Percentiles rank a stretch among this genome's conserved stretches.
phyloP scores from a whole-genome alignment of 2,113 vertebrate species.

The Platysternon megacephalum region DNA sequence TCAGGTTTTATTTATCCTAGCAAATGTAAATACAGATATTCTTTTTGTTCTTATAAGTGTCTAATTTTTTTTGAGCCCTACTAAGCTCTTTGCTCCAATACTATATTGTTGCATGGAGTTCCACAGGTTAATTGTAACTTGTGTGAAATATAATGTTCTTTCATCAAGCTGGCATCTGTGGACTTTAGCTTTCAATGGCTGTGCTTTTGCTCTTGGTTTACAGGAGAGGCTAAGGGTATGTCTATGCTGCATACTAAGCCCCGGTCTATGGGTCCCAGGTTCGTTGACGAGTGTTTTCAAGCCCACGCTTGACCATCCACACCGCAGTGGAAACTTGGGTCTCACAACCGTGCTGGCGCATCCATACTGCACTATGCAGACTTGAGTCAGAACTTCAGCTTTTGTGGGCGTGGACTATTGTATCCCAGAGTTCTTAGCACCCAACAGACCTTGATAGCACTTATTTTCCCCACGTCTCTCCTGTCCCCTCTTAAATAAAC shows the following conservation, averaged over 20 bases:
- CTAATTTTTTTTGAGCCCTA: background rate
- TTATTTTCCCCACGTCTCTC: background rate
- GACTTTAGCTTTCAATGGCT: background rate
- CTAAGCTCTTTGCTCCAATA: background rate
- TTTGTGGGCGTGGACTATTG: no score
- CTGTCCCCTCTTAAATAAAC: background rate
- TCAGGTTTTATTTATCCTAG: background rate
- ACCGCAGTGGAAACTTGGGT: no score
- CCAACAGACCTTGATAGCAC: background rate
- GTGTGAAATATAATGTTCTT: background rate
- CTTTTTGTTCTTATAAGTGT: background rate
- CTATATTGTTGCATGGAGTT: background rate
- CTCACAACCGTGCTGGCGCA: no score
- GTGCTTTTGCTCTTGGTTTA: fast-evolving
- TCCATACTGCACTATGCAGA: no score
- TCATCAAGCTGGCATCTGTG: background rate
- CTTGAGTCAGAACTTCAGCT: no score
- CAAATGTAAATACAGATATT: background rate
- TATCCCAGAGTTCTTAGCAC: background rate
- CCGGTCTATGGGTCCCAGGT: no score
- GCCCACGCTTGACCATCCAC: no score
- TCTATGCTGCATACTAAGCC: no score
- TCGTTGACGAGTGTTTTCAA: no score
- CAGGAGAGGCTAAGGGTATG: no score
- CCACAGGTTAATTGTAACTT: background rate